Percentiles rank a stretch among this genome's conserved stretches.
These are phyloP conservation scores for Brachyrhaphis roseni DNA, from an alignment of 2,797 vertebrate genomes.

Conservation along the genomic window DNA sequence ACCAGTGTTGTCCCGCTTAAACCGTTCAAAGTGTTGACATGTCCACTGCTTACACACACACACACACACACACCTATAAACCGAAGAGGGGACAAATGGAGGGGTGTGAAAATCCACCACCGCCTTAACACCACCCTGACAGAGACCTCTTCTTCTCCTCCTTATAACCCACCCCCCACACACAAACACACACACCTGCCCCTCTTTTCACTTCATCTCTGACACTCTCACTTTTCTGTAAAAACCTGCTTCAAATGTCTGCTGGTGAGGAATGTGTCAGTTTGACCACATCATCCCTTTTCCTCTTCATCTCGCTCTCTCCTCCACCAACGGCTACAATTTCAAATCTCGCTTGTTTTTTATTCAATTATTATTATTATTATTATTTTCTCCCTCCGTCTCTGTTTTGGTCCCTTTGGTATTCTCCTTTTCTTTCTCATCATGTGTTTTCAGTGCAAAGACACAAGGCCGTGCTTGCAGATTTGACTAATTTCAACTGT, in stretches of 20 bases:
- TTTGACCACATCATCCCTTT: slow-evolving; percentile 59
- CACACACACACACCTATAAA: slow-evolving; percentile 55
- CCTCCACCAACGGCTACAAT: not conserved
- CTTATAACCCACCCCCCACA: not conserved
- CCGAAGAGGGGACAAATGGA: slow-evolving; percentile 71
- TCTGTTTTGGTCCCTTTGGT: slow-evolving; percentile 46
- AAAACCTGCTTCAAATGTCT: slow-evolving; percentile 52
- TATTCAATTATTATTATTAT: no score
- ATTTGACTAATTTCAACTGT: slow-evolving; percentile 46
- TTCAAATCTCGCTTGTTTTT: slow-evolving; percentile 14
- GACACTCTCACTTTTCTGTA: slow-evolving; percentile 62
- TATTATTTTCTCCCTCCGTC: not conserved
- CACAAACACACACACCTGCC: not conserved
- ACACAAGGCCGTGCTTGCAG: slow-evolving; percentile 48
- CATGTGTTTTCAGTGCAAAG: slow-evolving; percentile 47
- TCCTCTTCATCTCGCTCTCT: slow-evolving; percentile 39
- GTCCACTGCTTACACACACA: slow-evolving; percentile 42
- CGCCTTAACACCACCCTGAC: slow-evolving; percentile 62
- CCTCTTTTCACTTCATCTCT: slow-evolving; percentile 43
- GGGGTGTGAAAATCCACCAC: slow-evolving; percentile 73
- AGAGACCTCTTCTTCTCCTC: slow-evolving; percentile 58
- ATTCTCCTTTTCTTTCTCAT: slow-evolving; percentile 35
- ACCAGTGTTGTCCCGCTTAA: slow-evolving; percentile 31
- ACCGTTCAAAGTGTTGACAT: slow-evolving; percentile 63
- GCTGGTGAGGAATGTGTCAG: slow-evolving; percentile 76